Evolutionary conservation across 2,888 invertebrate species (phyloP).

Genomic region (Criorhina ranunculi): DNA sequence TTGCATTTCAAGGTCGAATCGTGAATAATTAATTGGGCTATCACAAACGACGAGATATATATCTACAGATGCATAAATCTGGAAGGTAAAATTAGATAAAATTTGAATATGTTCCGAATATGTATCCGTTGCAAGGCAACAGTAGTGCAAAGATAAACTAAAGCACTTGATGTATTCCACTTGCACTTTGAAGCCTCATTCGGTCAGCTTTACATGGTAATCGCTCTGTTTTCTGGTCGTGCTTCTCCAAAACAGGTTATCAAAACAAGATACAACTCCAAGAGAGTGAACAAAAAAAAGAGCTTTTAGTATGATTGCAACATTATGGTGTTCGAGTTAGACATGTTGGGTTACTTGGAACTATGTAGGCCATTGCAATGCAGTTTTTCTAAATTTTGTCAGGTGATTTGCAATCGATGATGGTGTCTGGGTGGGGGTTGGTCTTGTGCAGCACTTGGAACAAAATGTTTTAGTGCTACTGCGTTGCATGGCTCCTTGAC

Average conservation of each 20-base stretch:
- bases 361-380: slow-evolving; percentile 62
- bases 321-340: slow-evolving; percentile 51
- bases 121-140: too few species aligned
- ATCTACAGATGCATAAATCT: too few species aligned
- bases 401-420: slow-evolving; percentile 20
- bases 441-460: not conserved
- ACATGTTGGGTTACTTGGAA: slow-evolving; percentile 63
- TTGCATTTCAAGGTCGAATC: not conserved
- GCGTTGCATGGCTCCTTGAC: slow-evolving; percentile 13
- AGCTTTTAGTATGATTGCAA: slow-evolving; percentile 52
- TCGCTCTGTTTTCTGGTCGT: slow-evolving; percentile 7
- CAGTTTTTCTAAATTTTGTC: slow-evolving; percentile 26
- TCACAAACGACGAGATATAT: too few species aligned
- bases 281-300: slow-evolving; percentile 5
- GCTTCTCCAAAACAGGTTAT: slow-evolving; percentile 39
- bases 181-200: slow-evolving; percentile 27
- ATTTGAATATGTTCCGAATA: too few species aligned
- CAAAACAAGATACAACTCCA: not conserved
- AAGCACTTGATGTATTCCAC: slow-evolving; percentile 10
- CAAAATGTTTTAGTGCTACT: slow-evolving; percentile 7
- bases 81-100: too few species aligned
- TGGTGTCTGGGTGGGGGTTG: not conserved
- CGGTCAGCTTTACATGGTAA: slow-evolving; percentile 11
- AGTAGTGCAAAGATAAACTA: too few species aligned
- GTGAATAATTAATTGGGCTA: too few species aligned